phyloP scores from a whole-genome alignment of 2,113 vertebrate species.

The Barbus barbus region DNA sequence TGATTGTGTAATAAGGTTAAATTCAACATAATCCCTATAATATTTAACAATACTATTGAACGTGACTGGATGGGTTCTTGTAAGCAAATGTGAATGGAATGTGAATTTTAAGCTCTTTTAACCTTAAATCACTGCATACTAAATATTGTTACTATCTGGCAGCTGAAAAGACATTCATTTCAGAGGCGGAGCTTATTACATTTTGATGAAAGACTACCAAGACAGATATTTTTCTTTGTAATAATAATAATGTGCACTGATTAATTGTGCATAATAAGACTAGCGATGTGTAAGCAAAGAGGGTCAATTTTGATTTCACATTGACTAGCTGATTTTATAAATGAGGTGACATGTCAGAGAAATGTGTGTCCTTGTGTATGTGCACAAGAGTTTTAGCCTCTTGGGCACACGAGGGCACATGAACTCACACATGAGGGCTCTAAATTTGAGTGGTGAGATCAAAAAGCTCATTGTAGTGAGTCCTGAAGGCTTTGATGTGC shows the following conservation, averaged over 20 bases:
- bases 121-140: background rate
- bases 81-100: background rate
- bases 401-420: background rate
- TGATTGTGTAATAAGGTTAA: background rate
- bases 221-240: background rate
- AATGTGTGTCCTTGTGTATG: background rate
- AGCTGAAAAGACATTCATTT: background rate
- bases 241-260: background rate
- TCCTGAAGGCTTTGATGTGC: constrained; percentile 63
- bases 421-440: constrained; percentile 31
- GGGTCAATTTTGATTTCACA: constrained; percentile 32
- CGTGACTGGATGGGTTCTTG: background rate
- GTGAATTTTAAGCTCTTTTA: background rate
- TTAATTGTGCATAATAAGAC: background rate
- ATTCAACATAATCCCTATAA: background rate
- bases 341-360: background rate
- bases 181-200: background rate
- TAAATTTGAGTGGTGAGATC: constrained; percentile 49
- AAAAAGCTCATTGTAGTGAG: constrained; percentile 55
- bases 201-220: background rate
- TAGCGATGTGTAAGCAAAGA: background rate
- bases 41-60: background rate
- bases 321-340: background rate
- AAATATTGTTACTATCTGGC: background rate
- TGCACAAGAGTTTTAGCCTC: background rate